Evolutionary conservation across 1,140 invertebrate species (phyloP).

Genomic region (Ostrea denselamellosa): DNA sequence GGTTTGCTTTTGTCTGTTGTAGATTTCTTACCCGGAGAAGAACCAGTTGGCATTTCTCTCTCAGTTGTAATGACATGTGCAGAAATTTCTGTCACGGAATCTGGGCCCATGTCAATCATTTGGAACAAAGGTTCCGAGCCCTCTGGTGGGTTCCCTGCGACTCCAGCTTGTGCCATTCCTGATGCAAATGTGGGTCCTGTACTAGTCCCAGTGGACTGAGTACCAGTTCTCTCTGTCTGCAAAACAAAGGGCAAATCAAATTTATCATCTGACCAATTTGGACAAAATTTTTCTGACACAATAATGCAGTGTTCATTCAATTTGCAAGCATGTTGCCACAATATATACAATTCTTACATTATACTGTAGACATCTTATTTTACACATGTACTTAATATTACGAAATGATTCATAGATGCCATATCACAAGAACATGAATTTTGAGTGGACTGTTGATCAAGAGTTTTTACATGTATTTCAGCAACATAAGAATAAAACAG

Average conservation of each 20-base stretch:
- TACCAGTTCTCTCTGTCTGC: slow-evolving; percentile 40
- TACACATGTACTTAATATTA: no score
- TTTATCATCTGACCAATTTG: background rate
- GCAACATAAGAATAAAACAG: no score
- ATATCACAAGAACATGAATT: no score
- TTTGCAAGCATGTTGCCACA: background rate
- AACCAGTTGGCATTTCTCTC: slow-evolving; percentile 38
- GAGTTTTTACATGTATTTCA: no score
- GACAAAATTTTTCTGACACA: no score
- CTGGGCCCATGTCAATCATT: slow-evolving; percentile 85
- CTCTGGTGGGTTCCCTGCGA: slow-evolving; percentile 21
- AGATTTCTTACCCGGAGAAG: background rate
- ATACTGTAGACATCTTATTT: no score
- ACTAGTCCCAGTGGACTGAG: slow-evolving; percentile 43
- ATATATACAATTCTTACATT: no score
- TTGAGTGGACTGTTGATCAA: no score
- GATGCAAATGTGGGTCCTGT: slow-evolving; percentile 16
- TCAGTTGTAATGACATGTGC: slow-evolving; percentile 72
- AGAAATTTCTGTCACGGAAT: slow-evolving; percentile 82
- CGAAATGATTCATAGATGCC: no score
- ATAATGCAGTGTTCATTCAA: background rate
- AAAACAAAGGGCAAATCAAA: background rate
- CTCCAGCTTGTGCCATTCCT: slow-evolving; percentile 24
- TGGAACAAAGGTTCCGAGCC: slow-evolving; percentile 80
- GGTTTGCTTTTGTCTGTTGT: background rate